Evolutionary conservation across 2,113 vertebrate genomes (phyloP), one percentile per base, ranked within the genome.

Genomic region (Neomonachus schauinslandi): DNA sequence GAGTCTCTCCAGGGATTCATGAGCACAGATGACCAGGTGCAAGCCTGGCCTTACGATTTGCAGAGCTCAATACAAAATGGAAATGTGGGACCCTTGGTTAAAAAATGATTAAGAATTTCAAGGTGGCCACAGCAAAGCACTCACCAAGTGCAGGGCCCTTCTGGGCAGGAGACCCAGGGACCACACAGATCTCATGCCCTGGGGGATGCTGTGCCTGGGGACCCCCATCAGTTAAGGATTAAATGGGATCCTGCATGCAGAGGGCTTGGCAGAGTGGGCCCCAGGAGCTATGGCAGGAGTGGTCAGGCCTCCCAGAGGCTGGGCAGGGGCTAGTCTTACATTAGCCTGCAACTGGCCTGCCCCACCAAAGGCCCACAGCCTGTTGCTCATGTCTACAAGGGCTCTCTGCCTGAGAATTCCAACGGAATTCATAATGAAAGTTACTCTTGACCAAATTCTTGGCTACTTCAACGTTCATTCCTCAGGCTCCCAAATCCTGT

Each of bases 41-140:
- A 95, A 55, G 36, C 33, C 22, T 36, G 18, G 24, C 24, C 15
- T 57, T 46, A 21, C 31, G 53, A 42, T 85, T 42, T 31, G 4
- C 12, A 39, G 55, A 42, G 28, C 12, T 11, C 3, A 39, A 5
- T 24, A 61, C 33, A 93, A 85, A 90, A 65, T 15, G 22, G 46
- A 76, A 87, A 53, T 4, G 8, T 13, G 31, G 39, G 39, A 53
- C 5, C 7, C n/a, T 49, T 82, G 36, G 11, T n/a, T 93, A 9
- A 82, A 82, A 80, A 51, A 24, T 21, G 14, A 89, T 67, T 8
- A 91, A 26, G 53, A 65, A 96, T 86, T 96, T 82, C 46, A 86
- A 72, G 16, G 16, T 5, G 13, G 7, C 31, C 2, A 81, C 8
- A 95, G 83, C 65, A 76, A 85, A 87, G 61, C 21, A 46, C 26